Conservation (phyloP, 2,797 vertebrate species). For the Scolopax bukidnonensis region DNA sequence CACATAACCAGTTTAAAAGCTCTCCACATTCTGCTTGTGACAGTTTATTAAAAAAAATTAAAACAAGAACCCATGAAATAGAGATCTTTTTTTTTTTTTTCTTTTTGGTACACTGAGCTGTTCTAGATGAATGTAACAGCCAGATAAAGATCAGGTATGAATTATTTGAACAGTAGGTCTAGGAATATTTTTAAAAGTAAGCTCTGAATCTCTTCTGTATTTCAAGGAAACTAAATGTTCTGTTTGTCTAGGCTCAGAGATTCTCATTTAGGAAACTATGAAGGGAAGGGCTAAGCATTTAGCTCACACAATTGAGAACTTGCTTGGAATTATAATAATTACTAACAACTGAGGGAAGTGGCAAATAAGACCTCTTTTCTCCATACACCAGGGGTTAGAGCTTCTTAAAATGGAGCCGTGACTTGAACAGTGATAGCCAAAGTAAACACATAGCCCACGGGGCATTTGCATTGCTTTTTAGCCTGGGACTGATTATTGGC, state of each 20-base stretch:
- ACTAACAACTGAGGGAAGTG: not conserved
- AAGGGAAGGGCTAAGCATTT: not conserved
- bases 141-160: constrained; percentile 34
- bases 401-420: not conserved
- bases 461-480: not conserved
- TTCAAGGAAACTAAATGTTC: constrained; percentile 54
- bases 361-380: not conserved
- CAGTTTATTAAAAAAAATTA: not conserved
- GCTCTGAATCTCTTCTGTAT: not conserved
- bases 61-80: not conserved
- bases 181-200: constrained; percentile 37
- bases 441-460: not conserved
- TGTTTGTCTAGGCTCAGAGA: constrained; percentile 54
- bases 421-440: not conserved
- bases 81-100: not conserved
- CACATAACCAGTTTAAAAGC: constrained; percentile 64
- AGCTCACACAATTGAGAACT: constrained; percentile 22
- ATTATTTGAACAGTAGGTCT: constrained; percentile 15
- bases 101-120: not conserved
- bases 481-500: not conserved
- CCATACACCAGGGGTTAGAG: not conserved
- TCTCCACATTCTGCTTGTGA: constrained; percentile 34
- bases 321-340: constrained; percentile 29
- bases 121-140: not conserved
- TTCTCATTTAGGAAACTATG: constrained; percentile 34